Evolutionary conservation across 1,140 invertebrate genomes (phyloP), one percentile per base, ranked within the genome.

Genomic region (Plodia interpunctella): DNA sequence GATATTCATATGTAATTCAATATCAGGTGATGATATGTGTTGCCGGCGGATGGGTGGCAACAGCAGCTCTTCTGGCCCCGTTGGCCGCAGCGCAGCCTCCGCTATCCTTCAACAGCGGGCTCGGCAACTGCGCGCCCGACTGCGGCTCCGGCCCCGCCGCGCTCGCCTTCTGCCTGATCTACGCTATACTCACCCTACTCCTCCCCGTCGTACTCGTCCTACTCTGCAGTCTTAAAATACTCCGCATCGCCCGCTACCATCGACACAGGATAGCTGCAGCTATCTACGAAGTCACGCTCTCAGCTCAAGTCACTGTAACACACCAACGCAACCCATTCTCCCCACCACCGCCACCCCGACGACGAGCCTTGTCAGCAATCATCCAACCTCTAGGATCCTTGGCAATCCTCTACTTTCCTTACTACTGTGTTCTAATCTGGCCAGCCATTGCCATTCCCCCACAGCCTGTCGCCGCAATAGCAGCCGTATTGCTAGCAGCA

Each of bases 221-320:
- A 2, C 88, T 93, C 19, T 95, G 94, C 78, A 96, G 95, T 76
- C 78, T 95, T 18, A 94, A 93, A 78, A 94, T 96, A 17, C 88
- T 96, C 49, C 93, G 94, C 65, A 96, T 96, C 62, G 95, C 95
- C 0, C 91, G 95, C 0, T 95, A 95, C 74, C 95, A 97, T 77
- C 90, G 95, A 4, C 95, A 96, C 78, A 91, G 95, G 21, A 97
- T 97, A 56, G 95, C 95, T 15, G 94, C 95, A 21, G 95, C 95
- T 5, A 95, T 96, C 63, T 96, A 95, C 82, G 94, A 96, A 87
- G 95, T 96, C 5, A 96, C 95, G 0, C 78, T 96, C 35, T 95
- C 94, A 3, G 95, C 95, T 1, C 95, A 96, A 86, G 95, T 95
- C 38, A 96, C 95, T 8, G 95, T 96, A 63, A 96, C 94, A 0